Evolutionary conservation across 2,113 vertebrate species (phyloP).

Genomic region (Pygoscelis antarcticus): DNA sequence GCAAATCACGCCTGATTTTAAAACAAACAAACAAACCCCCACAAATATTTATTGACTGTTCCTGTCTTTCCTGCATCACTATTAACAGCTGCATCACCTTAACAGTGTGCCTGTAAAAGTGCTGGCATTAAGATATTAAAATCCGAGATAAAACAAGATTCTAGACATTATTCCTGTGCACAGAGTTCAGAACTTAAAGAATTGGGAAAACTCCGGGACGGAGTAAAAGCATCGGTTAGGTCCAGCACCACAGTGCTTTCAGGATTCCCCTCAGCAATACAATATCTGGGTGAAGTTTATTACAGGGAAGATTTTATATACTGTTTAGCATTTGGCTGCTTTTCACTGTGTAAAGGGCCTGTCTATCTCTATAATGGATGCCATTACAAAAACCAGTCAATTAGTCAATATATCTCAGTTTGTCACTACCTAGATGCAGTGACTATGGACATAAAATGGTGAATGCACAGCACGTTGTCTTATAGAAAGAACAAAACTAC

Average conservation of each 20-base stretch:
- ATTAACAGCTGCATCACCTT: neutral
- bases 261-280: neutral
- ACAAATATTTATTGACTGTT: neutral
- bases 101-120: neutral
- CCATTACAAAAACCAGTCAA: neutral
- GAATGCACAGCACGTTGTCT: neutral
- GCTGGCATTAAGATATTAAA: neutral
- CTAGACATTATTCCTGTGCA: neutral
- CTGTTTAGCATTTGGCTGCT: neutral
- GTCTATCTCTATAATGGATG: neutral
- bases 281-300: neutral
- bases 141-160: neutral
- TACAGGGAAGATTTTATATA: neutral
- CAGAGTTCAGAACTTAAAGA: neutral
- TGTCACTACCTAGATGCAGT: neutral
- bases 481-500: neutral
- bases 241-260: neutral
- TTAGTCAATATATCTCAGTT: neutral
- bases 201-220: neutral
- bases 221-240: neutral
- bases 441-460: neutral
- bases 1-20: accelerated
- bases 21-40: neutral
- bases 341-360: neutral
- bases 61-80: neutral